phyloP scores from a whole-genome alignment of 2,113 vertebrate genomes.

The Promerops cafer region DNA sequence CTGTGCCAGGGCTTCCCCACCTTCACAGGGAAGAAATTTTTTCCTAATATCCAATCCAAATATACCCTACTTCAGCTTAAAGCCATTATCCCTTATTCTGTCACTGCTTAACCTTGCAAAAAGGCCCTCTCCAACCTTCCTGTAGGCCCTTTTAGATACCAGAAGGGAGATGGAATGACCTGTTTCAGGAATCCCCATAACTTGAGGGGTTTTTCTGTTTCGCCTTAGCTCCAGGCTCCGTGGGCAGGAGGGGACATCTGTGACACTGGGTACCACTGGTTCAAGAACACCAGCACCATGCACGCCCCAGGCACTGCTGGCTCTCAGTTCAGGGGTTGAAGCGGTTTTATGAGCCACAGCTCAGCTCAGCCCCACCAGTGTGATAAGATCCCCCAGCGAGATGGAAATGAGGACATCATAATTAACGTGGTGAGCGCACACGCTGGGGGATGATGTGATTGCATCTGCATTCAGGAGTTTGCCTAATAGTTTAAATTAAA shows the following conservation, averaged over 20 bases:
- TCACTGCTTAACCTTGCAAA: neutral
- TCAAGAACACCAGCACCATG: accelerated
- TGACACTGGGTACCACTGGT: neutral
- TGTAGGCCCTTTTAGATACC: neutral
- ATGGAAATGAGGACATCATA: constrained; percentile 58
- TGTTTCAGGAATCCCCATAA: neutral
- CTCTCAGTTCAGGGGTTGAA: neutral
- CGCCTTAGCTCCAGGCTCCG: neutral
- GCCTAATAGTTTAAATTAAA: constrained; percentile 52
- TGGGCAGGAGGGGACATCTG: too few species aligned
- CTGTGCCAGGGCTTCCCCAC: neutral
- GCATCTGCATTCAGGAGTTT: constrained; percentile 19
- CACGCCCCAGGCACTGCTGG: neutral
- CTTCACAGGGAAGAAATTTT: neutral
- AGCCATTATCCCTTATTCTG: neutral
- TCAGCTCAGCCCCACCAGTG: neutral
- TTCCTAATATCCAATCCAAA: neutral
- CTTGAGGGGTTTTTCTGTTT: neutral
- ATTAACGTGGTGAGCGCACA: neutral
- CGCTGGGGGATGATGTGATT: neutral
- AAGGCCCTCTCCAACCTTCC: neutral
- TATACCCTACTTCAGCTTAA: neutral
- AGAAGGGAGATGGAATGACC: neutral
- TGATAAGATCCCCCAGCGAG: constrained; percentile 36
- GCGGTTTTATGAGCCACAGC: neutral